Evolutionary conservation across 1,140 invertebrate species (phyloP), one percentile per base, ranked within the genome.

Genomic region (Drosophila orena): DNA sequence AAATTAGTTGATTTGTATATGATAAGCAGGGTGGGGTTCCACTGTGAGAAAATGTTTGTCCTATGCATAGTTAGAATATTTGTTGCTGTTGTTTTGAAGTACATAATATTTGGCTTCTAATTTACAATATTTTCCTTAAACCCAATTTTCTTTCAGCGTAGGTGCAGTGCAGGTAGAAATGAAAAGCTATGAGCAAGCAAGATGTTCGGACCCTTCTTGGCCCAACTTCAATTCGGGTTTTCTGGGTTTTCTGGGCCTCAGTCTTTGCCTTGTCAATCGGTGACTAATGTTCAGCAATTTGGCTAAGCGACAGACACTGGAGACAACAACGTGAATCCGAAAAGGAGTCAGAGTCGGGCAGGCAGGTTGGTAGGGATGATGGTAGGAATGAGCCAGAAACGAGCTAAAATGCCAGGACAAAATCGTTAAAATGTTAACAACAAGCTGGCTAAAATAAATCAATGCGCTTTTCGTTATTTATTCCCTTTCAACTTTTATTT

Each of bases 351-450:
- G 42, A 44, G 17, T 20, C 42, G 12, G 17, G 42, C 15, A 17
- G 20, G 17, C 14, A n/a, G n/a, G 11, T 3, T 12, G n/a, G 46
- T 3, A 14, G n/a, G 46, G 54, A 22, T 11, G 47, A 72, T n/a
- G n/a, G n/a, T n/a, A n/a, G n/a, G 20, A 43, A 43, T 12, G 47
- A 72, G 17, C 30, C 20, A 42, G 35, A 34, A 49, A 50, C 50
- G 57, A 55, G 47, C 73, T 69, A 88, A 86, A 88, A 76, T 80
- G 84, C 74, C 85, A 81, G 84, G 83, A 88, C 83, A 88, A 89
- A 88, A 88, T 88, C 84, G 83, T 88, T 83, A 88, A 88, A 88
- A 88, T 88, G 83, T 88, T 88, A 88, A 88, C 83, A 88, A 88
- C 84, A 83, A 88, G 73, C 84, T 83, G 75, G 66, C 84, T 79